Percentiles rank a stretch among this genome's conserved stretches.
Conservation (phyloP, 2,888 invertebrate genomes). For the Andrena dorsata region DNA sequence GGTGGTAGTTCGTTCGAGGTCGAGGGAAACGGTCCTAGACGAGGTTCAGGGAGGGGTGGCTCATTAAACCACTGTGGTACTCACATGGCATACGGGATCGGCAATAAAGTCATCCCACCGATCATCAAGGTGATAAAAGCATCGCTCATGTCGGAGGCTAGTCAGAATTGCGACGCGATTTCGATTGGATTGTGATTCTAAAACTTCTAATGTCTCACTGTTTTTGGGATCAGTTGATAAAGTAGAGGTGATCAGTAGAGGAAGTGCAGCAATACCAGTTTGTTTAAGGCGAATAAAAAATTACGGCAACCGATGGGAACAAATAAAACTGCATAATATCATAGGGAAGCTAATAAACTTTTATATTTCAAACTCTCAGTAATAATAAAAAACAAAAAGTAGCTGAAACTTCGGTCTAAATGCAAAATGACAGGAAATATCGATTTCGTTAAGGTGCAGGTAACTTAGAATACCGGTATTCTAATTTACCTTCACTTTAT, state of each 20-base stretch:
- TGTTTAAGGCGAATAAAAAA: neutral
- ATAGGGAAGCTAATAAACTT: no score
- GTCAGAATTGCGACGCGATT: conserved; percentile 68
- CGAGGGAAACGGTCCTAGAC: conserved; percentile 44
- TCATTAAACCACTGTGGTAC: conserved; percentile 74
- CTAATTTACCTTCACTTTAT: no score
- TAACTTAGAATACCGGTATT: no score
- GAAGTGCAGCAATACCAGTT: neutral
- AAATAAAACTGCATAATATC: no score
- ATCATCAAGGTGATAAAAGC: conserved; percentile 80
- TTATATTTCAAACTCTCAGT: no score
- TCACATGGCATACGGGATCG: conserved; percentile 80
- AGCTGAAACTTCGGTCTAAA: no score
- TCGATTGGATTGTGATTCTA: neutral
- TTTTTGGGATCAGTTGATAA: neutral
- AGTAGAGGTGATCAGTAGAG: no score
- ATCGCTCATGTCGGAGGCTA: conserved; percentile 53
- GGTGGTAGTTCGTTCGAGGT: conserved; percentile 56
- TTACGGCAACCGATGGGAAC: no score
- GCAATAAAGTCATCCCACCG: conserved; percentile 81
- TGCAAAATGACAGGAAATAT: no score
- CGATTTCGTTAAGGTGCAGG: no score
- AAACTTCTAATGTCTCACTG: neutral
- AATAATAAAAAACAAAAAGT: no score
- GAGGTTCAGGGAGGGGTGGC: conserved; percentile 47